Percentiles rank a stretch among this genome's conserved stretches.
phyloP scores from a whole-genome alignment of 2,113 vertebrate genomes.

The Limnothrissa miodon region DNA sequence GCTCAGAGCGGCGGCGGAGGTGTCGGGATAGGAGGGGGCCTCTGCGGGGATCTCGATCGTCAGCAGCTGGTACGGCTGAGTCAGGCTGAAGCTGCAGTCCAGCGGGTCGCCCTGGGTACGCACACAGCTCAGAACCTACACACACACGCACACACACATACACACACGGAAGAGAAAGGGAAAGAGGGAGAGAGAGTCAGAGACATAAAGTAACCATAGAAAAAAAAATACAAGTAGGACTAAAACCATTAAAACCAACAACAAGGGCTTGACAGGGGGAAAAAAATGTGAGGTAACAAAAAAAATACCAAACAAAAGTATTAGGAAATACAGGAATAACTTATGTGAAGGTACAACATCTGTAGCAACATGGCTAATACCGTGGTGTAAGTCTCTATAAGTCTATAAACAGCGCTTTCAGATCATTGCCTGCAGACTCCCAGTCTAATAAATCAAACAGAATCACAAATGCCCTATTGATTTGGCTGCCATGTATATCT shows the following conservation, averaged over 20 bases:
- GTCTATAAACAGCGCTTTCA: conserved; percentile 1
- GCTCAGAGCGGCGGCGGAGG: conserved; percentile 68
- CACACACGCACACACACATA: not conserved
- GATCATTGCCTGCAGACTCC: not conserved
- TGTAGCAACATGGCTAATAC: not conserved
- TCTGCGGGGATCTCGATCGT: conserved; percentile 76
- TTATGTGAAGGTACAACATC: not conserved
- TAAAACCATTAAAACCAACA: not conserved
- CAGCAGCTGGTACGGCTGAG: conserved; percentile 81
- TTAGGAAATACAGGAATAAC: not conserved
- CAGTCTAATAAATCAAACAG: conserved; percentile 1
- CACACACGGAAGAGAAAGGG: not conserved
- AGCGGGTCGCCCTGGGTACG: conserved; percentile 81
- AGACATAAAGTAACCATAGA: not conserved
- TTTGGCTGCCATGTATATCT: conserved; percentile 16
- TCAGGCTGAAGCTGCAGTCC: conserved; percentile 79
- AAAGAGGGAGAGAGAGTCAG: not conserved
- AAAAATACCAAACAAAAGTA: not conserved
- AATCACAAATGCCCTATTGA: conserved; percentile 17
- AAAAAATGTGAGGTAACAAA: not conserved
- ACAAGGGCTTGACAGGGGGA: not conserved
- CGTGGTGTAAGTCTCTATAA: not conserved
- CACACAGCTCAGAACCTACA: conserved; percentile 79
- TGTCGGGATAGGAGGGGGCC: not conserved
- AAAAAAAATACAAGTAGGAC: not conserved